A percentile compares a stretch with the other conserved stretches of the same genome.
These are phyloP conservation scores for Rachycentron canadum DNA, from an alignment of 2,797 vertebrate species.

Conservation along the genomic window DNA sequence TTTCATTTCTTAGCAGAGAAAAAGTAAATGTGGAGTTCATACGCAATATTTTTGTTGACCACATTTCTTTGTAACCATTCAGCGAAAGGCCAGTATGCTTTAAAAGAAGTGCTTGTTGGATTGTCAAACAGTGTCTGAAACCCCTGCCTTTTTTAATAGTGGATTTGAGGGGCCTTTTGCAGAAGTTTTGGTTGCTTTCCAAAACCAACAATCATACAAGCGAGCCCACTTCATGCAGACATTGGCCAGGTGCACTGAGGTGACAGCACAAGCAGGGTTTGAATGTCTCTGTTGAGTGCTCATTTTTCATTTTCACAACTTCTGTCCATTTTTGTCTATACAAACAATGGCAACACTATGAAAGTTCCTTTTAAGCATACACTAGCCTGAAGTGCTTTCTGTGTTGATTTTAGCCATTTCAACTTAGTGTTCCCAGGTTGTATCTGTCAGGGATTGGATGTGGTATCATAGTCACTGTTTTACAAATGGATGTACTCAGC, in stretches of 20 bases:
- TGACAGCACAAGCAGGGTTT: background rate
- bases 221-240: background rate
- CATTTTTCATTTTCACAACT: background rate
- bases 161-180: background rate
- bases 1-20: background rate
- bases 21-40: background rate
- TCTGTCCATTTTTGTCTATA: background rate
- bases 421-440: background rate
- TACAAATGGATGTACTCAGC: background rate
- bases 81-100: background rate
- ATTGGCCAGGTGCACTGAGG: background rate
- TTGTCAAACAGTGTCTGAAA: background rate
- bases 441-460: background rate
- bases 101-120: background rate
- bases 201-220: background rate
- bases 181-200: background rate
- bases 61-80: background rate
- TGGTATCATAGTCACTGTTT: background rate
- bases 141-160: background rate
- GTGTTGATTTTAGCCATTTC: background rate
- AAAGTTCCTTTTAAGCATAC: background rate
- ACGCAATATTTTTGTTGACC: no score
- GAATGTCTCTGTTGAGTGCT: background rate
- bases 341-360: background rate
- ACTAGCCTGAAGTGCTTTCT: background rate